Conservation (phyloP, 2,797 vertebrate species). For the Tiaroga cobitis region DNA sequence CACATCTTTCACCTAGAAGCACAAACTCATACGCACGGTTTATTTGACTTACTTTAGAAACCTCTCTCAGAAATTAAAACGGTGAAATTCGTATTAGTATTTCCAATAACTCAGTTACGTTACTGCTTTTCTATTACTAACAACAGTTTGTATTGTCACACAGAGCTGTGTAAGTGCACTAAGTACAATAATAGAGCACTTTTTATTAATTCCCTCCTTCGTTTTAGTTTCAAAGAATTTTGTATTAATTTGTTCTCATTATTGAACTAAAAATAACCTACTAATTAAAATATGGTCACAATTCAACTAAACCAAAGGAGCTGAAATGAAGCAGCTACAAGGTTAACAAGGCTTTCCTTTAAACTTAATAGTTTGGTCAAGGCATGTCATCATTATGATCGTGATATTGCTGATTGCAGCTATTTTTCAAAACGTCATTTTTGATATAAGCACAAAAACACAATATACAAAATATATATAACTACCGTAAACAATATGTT, state of each 20-base stretch:
- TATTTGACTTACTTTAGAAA: background rate
- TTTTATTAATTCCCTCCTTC: background rate
- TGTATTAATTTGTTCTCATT: background rate
- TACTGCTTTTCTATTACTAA: background rate
- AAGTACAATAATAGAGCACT: no score
- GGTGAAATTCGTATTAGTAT: background rate
- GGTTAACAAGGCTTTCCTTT: no score
- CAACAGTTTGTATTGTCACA: background rate
- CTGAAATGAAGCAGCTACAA: background rate
- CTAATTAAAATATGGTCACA: background rate
- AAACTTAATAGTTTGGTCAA: no score
- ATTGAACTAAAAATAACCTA: background rate
- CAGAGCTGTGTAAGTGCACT: background rate
- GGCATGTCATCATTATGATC: background rate
- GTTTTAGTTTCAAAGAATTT: background rate
- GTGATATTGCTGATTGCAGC: background rate
- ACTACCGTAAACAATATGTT: no score
- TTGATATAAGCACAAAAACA: background rate
- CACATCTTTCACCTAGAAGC: background rate
- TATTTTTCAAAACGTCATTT: background rate
- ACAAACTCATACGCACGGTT: background rate
- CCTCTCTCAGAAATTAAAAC: background rate
- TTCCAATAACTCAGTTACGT: accelerated
- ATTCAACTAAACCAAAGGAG: background rate
- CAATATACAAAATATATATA: no score